Evolutionary conservation across 1,140 invertebrate genomes (phyloP), one percentile per base, ranked within the genome.

Genomic region (Tetranychus urticae): DNA sequence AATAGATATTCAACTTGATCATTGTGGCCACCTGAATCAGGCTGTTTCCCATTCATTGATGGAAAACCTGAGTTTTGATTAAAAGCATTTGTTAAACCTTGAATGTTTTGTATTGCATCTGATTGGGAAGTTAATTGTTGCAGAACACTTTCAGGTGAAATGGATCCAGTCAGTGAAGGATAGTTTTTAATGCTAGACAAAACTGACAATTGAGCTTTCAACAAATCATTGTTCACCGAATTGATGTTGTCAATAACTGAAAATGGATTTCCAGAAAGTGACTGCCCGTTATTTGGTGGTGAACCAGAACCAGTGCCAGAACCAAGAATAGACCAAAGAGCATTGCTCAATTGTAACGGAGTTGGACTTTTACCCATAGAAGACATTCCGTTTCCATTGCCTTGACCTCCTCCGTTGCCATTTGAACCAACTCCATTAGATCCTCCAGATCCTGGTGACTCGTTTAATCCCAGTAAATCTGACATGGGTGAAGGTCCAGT

Each of bases 281-380:
- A 12, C 12, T 47, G 13, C 13, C 46, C 46, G 57, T 62, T 62
- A 50, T 23, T 61, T 31, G 39, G 1, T 13, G 23, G 37, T n/a
- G 13, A 37, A 12, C 12, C 37, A 35, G 6, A 5, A 54, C 36
- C 61, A n/a, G 31, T 37, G 31, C 58, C 60, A 34, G 50, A 59
- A 2, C 62, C 64, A 5, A 67, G 45, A 13, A 67, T 63, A 14
- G 67, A 63, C 67, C 67, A 67, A 7, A 67, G 47, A 33, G 67
- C 65, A 35, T 65, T 64, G 50, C 64, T 60, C 23, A 66, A 48
- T 31, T 58, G 42, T 14, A 54, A 6, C 31, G 58, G 59, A 6
- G 65, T 57, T 71, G 69, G 12, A 61, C 63, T 58, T 70, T 61
- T 55, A 31, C 34, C 23, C 6, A 39, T 54, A 3, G 8, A 34